These are phyloP conservation scores for Pseudopodoces humilis DNA, from an alignment of 2,113 vertebrate genomes.

Conservation along the genomic window DNA sequence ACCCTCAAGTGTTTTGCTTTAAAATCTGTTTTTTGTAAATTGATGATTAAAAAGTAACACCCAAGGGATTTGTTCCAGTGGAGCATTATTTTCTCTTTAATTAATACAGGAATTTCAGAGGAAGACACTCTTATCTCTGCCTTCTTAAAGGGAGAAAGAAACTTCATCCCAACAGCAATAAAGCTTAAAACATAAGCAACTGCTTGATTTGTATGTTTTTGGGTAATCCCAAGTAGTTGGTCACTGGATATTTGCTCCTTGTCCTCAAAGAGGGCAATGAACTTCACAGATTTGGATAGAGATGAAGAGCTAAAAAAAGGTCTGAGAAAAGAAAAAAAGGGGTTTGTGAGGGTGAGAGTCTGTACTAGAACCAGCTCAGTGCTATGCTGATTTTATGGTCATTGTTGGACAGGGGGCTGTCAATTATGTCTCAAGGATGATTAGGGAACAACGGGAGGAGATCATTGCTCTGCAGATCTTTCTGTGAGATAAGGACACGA, in stretches of 20 bases:
- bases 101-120: not conserved
- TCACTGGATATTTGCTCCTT: not conserved
- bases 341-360: not conserved
- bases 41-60: slow-evolving; percentile 4
- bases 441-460: not conserved
- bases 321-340: not conserved
- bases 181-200: not conserved
- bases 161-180: not conserved
- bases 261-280: not conserved
- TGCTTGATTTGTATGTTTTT: not conserved
- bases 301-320: not conserved
- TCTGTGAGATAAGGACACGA: not conserved
- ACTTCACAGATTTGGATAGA: not conserved
- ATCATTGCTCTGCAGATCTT: not conserved
- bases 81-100: not conserved
- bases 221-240: not conserved
- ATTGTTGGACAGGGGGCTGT: not conserved
- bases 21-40: not conserved
- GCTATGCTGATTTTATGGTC: not conserved
- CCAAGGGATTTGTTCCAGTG: not conserved
- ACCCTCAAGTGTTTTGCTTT: not conserved
- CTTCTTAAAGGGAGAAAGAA: not conserved
- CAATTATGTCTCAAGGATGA: not conserved
- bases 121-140: not conserved
- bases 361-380: not conserved